Conservation (phyloP, 1,140 invertebrate genomes). For the Aphaenogaster ashmeadi region DNA sequence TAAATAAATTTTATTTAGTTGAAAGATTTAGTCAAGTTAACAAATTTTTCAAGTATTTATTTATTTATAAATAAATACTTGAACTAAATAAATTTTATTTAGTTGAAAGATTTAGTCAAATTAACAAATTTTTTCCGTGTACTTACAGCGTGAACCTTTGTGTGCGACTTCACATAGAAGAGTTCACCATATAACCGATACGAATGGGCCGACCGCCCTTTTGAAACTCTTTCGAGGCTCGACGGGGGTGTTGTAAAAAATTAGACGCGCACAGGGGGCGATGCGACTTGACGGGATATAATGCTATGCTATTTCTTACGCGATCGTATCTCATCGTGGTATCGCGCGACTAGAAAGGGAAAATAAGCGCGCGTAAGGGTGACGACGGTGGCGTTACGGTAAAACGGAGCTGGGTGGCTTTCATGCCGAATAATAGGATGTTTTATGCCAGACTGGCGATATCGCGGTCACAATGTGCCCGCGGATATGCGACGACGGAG, state of each 20-base stretch:
- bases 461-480: conserved; percentile 57
- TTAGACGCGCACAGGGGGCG: conserved; percentile 28
- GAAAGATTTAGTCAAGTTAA: no score
- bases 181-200: conserved; percentile 15
- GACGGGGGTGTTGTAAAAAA: conserved; percentile 36
- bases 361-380: conserved; percentile 15
- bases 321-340: conserved; percentile 36
- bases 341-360: conserved; percentile 30
- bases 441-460: conserved; percentile 71
- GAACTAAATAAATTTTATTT: no score
- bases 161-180: background rate
- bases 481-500: conserved; percentile 1
- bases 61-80: no score
- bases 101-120: no score
- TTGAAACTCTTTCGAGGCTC: background rate
- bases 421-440: conserved; percentile 71
- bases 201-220: conserved; percentile 15
- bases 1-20: no score
- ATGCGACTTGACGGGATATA: conserved; percentile 13
- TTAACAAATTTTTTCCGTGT: no score
- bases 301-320: conserved; percentile 25
- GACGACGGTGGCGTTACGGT: conserved; percentile 43
- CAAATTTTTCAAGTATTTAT: no score
- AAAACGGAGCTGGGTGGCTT: conserved; percentile 58
- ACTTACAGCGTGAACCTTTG: background rate